Evolutionary conservation across 2,888 invertebrate species (phyloP).

Genomic region (Seira sanloemensis): DNA sequence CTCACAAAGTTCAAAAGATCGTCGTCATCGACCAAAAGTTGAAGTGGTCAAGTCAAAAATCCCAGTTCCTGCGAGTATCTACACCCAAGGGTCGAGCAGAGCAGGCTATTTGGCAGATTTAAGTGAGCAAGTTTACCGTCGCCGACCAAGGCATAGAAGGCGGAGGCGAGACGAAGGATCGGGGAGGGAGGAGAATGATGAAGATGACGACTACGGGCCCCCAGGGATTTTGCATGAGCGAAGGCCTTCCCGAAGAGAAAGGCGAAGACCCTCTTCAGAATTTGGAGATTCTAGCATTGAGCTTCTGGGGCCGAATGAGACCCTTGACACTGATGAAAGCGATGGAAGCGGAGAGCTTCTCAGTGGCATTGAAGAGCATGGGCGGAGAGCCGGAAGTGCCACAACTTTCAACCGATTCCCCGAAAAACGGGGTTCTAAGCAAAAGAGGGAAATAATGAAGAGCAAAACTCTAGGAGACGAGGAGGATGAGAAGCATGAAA

Average conservation of each 20-base stretch:
- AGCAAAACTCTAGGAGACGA: background rate
- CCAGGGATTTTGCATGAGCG: background rate
- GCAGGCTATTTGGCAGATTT: background rate
- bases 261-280: background rate
- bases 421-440: background rate
- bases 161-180: background rate
- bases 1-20: no score
- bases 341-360: background rate
- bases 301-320: background rate
- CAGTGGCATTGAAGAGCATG: background rate
- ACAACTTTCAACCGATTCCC: background rate
- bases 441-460: background rate
- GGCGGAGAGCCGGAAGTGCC: background rate
- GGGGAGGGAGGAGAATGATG: background rate
- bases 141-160: background rate
- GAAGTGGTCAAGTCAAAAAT: background rate
- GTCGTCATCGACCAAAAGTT: background rate
- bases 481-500: background rate
- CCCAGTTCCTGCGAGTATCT: background rate
- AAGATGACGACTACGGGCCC: background rate
- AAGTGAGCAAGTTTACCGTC: background rate
- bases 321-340: background rate
- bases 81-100: background rate
- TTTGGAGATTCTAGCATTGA: background rate
- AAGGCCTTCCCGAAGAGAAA: background rate